These are phyloP conservation scores for Pseudopleuronectes americanus DNA, from an alignment of 2,797 vertebrate genomes.

Conservation along the genomic window DNA sequence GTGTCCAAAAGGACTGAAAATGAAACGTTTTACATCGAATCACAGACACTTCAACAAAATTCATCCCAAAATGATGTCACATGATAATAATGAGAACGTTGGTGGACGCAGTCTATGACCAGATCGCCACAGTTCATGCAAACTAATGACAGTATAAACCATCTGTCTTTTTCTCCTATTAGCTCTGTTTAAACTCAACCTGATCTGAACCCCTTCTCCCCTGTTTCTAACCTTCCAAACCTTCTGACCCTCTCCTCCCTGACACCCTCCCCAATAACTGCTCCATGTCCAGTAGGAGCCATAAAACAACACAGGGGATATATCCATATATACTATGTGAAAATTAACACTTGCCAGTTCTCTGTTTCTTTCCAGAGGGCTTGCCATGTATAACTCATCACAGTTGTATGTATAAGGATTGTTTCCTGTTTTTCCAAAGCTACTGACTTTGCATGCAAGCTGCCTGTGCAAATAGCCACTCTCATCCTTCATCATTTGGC, in stretches of 20 bases:
- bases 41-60: conserved; percentile 62
- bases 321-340: conserved; percentile 70
- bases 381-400: conserved; percentile 87
- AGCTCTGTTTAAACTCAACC: conserved; percentile 71
- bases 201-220: conserved; percentile 52
- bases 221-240: conserved; percentile 71
- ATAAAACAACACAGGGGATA: conserved; percentile 49
- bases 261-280: conserved; percentile 59
- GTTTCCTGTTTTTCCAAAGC: conserved; percentile 80
- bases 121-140: conserved; percentile 25
- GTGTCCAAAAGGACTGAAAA: conserved; percentile 11
- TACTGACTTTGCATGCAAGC: conserved; percentile 84
- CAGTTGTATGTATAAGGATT: conserved; percentile 87
- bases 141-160: conserved; percentile 25
- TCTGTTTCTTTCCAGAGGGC: conserved; percentile 85
- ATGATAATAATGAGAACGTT: conserved; percentile 73
- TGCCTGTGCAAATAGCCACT: conserved; percentile 83
- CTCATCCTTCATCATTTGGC: conserved; percentile 82
- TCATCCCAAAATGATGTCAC: conserved; percentile 75
- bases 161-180: conserved; percentile 36
- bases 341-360: conserved; percentile 83
- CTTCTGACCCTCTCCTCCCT: conserved; percentile 52
- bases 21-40: conserved; percentile 37
- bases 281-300: conserved; percentile 64
- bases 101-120: conserved; percentile 21